These are phyloP conservation scores for Holcopasites calliopsidis DNA, from an alignment of 1,140 invertebrate species.

Conservation along the genomic window DNA sequence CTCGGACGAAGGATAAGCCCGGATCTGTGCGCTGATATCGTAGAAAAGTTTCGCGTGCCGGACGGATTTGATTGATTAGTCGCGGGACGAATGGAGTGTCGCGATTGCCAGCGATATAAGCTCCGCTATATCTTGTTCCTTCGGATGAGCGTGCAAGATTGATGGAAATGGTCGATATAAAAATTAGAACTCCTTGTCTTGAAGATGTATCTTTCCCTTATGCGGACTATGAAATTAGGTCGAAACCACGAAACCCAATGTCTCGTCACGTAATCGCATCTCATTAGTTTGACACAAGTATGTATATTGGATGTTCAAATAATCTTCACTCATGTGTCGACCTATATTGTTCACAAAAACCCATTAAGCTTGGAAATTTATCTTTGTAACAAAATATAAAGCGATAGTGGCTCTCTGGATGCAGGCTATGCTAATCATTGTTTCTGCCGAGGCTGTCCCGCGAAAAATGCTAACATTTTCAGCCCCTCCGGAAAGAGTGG, in stretches of 20 bases:
- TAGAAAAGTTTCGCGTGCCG: constrained; percentile 52
- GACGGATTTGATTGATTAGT: constrained; percentile 64
- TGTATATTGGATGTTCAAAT: no score
- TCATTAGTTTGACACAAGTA: no score
- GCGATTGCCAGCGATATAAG: constrained; percentile 56
- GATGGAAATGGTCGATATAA: constrained; percentile 40
- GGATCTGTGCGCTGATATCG: constrained; percentile 54
- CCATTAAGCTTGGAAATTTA: background rate
- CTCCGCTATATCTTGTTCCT: constrained; percentile 25
- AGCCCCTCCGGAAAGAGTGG: background rate
- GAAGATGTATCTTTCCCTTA: background rate
- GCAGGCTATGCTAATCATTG: constrained; percentile 29
- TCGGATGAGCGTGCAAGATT: constrained; percentile 38
- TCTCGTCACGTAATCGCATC: no score
- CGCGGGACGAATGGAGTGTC: constrained; percentile 51
- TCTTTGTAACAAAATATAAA: background rate
- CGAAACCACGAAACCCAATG: no score
- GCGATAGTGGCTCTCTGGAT: constrained; percentile 22
- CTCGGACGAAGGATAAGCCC: constrained; percentile 50
- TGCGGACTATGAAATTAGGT: no score
- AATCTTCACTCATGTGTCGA: background rate
- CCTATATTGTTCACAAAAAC: no score
- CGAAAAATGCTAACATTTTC: constrained; percentile 53
- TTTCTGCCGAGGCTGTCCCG: constrained; percentile 12
- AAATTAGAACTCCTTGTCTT: constrained; percentile 10